Evolutionary conservation across 2,797 vertebrate species (phyloP), one percentile per base, ranked within the genome.

Genomic region (Pangasius djambal): DNA sequence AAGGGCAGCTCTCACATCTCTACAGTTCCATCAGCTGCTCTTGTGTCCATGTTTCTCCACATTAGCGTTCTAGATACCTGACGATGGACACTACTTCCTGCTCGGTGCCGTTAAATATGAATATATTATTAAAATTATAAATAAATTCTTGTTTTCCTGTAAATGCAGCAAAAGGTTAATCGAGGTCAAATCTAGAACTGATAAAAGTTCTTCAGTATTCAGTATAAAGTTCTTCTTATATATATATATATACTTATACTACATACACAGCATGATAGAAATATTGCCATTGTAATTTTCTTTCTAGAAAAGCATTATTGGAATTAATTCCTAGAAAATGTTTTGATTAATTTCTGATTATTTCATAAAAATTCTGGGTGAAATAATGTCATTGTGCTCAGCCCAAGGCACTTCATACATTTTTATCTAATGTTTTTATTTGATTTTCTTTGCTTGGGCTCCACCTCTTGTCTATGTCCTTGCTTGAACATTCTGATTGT

Each of bases 1-100:
- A 89, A 92, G 88, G 90, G 86, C 90, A 91, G 72, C 20, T 84
- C 74, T 57, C 63, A 72, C 78, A 37, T 84, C 50, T 59, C 18
- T 1, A 63, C 63, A 9, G 31, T 55, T 70, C 75, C 78, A 34
- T 67, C 72, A 85, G 34, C 59, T 28, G n/a, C 28, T 69, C 40
- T 44, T 69, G 31, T 65, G 12, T 2, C 44, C 75, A 13, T 1
- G n/a, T 52, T 65, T 83, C 74, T 78, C 28, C 75, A 78, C 13
- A 18, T 44, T 25, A 25, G 1, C 28, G 40, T 44, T 48, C 20
- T 6, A 44, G 37, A 74, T 20, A 22, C 22, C 20, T 44, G 20
- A 5, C 0, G 8, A 40, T 28, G 9, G 10, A 79, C 44, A 44
- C 44, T 1, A 28, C 40, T 22, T 74, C 18, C 31, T 22, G 20